phyloP scores from a whole-genome alignment of 2,797 vertebrate species.

The Australoheros facetus region DNA sequence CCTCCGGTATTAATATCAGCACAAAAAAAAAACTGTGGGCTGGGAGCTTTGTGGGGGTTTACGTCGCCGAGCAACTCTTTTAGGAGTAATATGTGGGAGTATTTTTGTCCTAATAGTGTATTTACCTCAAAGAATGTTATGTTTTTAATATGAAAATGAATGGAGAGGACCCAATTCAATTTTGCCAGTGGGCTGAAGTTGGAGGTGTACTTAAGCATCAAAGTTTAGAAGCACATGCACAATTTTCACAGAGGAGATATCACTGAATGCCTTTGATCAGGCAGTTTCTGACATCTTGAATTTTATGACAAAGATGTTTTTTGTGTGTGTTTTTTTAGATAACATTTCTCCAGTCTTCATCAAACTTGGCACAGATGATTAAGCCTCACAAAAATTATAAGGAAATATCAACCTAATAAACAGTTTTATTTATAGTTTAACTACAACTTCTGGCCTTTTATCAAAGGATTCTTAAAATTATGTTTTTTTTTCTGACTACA shows the following conservation, averaged over 20 bases:
- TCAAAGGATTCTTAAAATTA: background rate
- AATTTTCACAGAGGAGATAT: background rate
- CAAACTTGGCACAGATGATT: too few relatives aligned
- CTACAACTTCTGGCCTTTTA: background rate
- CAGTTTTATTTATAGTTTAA: background rate
- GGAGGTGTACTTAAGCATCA: background rate
- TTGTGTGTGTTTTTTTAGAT: background rate
- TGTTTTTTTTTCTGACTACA: too few relatives aligned
- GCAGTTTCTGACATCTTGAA: background rate
- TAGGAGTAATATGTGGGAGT: background rate
- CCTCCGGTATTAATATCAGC: background rate
- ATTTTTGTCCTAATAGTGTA: background rate
- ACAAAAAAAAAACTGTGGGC: background rate
- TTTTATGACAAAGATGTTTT: background rate
- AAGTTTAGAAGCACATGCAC: background rate
- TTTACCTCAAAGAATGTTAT: background rate
- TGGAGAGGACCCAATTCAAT: too few relatives aligned
- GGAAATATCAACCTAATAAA: background rate
- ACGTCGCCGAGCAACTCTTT: background rate
- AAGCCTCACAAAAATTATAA: background rate
- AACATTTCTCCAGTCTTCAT: background rate
- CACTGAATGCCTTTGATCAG: background rate
- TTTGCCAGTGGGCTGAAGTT: too few relatives aligned
- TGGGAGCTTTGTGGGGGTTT: background rate
- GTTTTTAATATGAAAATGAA: too few relatives aligned